phyloP scores from a whole-genome alignment of 2,888 invertebrate species.

The Cephus sareptanus region DNA sequence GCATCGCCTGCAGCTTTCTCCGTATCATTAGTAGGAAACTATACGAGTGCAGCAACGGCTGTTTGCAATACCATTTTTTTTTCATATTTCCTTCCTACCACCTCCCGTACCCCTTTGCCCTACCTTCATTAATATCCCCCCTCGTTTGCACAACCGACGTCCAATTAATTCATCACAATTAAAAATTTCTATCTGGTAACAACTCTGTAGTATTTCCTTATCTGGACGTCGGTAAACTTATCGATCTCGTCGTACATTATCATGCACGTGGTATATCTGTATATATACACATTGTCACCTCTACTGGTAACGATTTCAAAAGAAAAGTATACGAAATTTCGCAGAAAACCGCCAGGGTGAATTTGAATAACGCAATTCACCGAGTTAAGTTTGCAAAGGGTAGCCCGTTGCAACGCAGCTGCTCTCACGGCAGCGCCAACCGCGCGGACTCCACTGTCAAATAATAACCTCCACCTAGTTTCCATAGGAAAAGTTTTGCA shows the following conservation, averaged over 20 bases:
- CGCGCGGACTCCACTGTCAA: constrained; percentile 32
- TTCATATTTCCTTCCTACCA: neutral
- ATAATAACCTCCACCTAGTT: constrained; percentile 52
- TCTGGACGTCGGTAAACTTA: neutral
- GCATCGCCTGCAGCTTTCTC: constrained; percentile 31
- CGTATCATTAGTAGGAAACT: constrained; percentile 6
- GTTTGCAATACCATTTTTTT: neutral
- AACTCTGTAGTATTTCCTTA: neutral
- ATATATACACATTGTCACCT: neutral
- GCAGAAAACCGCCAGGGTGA: constrained; percentile 20
- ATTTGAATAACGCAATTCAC: constrained; percentile 58
- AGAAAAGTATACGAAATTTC: neutral
- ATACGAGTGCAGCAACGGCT: neutral
- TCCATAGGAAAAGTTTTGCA: constrained; percentile 42
- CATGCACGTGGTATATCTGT: too few species aligned
- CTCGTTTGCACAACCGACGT: neutral
- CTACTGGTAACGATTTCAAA: constrained; percentile 13
- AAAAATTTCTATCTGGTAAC: neutral
- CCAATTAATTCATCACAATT: neutral
- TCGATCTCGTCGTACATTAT: neutral
- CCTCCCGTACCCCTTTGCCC: neutral
- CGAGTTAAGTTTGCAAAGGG: constrained; percentile 50
- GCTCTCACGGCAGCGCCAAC: neutral
- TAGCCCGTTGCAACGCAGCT: constrained; percentile 34
- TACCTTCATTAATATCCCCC: neutral